Conservation (phyloP, 2,888 invertebrate genomes). For the Panorpa germanica region DNA sequence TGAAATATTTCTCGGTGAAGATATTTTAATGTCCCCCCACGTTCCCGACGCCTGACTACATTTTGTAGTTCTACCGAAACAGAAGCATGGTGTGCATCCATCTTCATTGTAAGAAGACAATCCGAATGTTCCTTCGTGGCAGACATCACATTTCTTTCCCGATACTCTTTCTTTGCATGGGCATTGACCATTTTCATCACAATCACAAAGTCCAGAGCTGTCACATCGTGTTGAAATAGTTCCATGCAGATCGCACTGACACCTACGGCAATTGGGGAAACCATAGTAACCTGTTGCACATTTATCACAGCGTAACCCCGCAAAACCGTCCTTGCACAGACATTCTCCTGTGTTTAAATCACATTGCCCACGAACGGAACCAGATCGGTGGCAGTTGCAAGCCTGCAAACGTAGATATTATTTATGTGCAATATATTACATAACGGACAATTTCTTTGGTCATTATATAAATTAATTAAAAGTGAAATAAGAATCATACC, state of each 20-base stretch:
- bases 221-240: constrained; percentile 33
- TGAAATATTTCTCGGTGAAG: constrained; percentile 32
- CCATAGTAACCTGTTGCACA: constrained; percentile 81
- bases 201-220: constrained; percentile 39
- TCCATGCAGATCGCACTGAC: constrained; percentile 64
- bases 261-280: constrained; percentile 71
- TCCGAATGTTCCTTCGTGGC: constrained; percentile 74
- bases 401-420: background rate
- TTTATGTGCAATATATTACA: background rate
- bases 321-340: constrained; percentile 52
- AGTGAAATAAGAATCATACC: constrained; percentile 20
- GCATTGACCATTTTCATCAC: constrained; percentile 60
- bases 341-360: constrained; percentile 49
- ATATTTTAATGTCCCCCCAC: constrained; percentile 60
- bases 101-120: constrained; percentile 53
- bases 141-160: constrained; percentile 69
- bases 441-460: background rate
- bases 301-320: constrained; percentile 56
- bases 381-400: background rate
- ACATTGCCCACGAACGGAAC: constrained; percentile 16
- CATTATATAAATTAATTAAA: background rate
- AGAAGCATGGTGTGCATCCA: constrained; percentile 93
- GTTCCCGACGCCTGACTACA: constrained; percentile 68
- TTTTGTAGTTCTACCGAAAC: constrained; percentile 68
- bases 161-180: constrained; percentile 73